Percentiles rank a stretch among this genome's conserved stretches.
phyloP scores from a whole-genome alignment of 2,888 invertebrate species.

The Drosophila mercatorum region DNA sequence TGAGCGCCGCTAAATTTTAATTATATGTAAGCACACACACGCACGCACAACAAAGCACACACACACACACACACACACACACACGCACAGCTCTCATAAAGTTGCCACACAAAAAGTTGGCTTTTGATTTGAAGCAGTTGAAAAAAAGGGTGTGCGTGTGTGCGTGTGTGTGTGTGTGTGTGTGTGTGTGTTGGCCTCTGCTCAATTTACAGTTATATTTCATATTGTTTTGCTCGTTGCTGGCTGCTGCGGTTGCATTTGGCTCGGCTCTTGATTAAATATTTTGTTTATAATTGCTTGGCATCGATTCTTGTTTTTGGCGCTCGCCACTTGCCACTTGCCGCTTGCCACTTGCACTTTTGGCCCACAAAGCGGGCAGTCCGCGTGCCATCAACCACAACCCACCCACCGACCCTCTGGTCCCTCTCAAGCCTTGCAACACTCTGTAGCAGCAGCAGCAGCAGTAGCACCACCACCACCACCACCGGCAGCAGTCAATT shows the following conservation, averaged over 20 bases:
- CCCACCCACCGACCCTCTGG: neutral
- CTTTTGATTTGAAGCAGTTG: constrained; percentile 12
- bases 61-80: constrained; percentile 4
- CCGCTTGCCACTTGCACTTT: constrained; percentile 49
- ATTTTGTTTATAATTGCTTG: constrained; percentile 43
- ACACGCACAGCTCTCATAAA: constrained; percentile 31
- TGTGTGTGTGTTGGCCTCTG: neutral
- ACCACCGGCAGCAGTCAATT: constrained; percentile 62
- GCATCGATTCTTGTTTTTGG: constrained; percentile 37
- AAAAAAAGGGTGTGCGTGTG: neutral
- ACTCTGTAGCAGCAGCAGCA: constrained; percentile 17
- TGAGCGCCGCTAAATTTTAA: constrained; percentile 68
- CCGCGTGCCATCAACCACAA: neutral
- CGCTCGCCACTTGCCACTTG: constrained; percentile 3
- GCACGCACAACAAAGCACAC: neutral
- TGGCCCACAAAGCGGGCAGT: constrained; percentile 34
- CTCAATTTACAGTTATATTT: constrained; percentile 32
- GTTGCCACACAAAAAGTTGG: constrained; percentile 47
- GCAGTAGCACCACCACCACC: constrained; percentile 35
- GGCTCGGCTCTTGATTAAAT: constrained; percentile 47
- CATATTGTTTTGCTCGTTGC: constrained; percentile 12
- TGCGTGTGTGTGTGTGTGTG: neutral
- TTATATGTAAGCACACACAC: constrained; percentile 55
- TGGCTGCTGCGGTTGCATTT: constrained; percentile 28
- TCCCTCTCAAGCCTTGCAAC: neutral